Base-by-base conservation (phyloP, 2,797 vertebrate species). In the Manis javanica region DNA sequence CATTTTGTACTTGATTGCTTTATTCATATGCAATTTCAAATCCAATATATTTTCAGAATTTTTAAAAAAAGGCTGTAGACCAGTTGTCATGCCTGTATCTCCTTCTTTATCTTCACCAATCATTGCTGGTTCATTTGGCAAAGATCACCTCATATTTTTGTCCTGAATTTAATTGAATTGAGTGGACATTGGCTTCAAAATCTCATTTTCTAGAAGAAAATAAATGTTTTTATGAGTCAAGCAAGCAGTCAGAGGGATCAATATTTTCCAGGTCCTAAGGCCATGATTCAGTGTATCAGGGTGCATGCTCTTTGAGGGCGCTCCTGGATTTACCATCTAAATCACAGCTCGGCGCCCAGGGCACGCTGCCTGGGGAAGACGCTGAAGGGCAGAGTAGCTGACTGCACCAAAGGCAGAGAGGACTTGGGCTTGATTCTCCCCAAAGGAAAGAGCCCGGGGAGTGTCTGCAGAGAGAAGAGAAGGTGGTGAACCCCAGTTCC, bases 171-270 rank as follows among this genome's bases (percentile, higher is more conserved):
- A 91, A 96, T 69, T 78, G 24, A 92, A 66, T 64, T 64, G 59
- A 93, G 64, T 9, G 39, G 53, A 74, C 29, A 74, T 79, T 66
- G 42, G 77, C 64, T 92, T 96, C 87, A 59, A 79, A 93, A 96
- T 92, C 95, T 93, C 74, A 82, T 94, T 97, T 92, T 88, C 88
- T 90, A 66, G 94, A 92, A 92, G 77, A 90, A 90, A 93, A 94
- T 68, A 72, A 88, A 74, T 64, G 26, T 61, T 93, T 95, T 86
- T 89, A 87, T 61, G 55, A 83, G 26, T 79, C 88, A 94, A 23
- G 64, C 82, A 89, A 91, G 71, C 29, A 77, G 66, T 51, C 39
- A 86, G 39, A 91, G 57, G 23, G 53, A 90, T 83, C 63, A 64
- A 68, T 83, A 34, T 77, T 57, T 94, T 87, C 19, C 34, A 51